These are phyloP conservation scores for Drosophila paulistorum DNA, from an alignment of 1,140 invertebrate genomes.

Conservation along the genomic window DNA sequence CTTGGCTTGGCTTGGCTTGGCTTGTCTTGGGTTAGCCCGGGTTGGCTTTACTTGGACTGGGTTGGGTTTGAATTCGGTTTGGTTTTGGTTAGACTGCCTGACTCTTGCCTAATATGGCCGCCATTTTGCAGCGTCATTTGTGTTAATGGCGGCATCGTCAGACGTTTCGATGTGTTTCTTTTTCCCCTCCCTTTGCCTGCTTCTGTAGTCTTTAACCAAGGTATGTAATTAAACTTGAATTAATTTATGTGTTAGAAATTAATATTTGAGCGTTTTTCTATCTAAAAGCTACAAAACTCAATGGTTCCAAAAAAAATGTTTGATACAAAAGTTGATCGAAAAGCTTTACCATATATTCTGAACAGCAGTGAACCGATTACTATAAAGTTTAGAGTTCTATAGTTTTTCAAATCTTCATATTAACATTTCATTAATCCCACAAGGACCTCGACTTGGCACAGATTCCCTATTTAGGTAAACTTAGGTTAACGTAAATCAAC, in stretches of 20 bases:
- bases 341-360: too few species aligned
- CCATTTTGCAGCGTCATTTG: conserved; percentile 81
- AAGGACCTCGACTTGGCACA: too few species aligned
- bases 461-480: too few species aligned
- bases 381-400: too few species aligned
- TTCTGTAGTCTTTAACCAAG: conserved; percentile 9
- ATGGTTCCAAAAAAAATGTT: background rate
- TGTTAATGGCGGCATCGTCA: conserved; percentile 71
- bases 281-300: background rate
- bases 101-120: conserved; percentile 73
- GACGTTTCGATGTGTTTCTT: conserved; percentile 29
- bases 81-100: conserved; percentile 28
- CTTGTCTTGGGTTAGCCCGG: conserved; percentile 45
- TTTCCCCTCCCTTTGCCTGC: conserved; percentile 19
- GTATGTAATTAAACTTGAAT: conserved; percentile 1
- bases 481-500: too few species aligned
- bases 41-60: conserved; percentile 31
- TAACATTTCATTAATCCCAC: too few species aligned
- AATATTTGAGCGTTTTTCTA: background rate
- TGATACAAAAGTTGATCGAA: too few species aligned
- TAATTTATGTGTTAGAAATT: conserved; percentile 7
- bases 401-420: too few species aligned
- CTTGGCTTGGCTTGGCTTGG: conserved; percentile 56
- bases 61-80: conserved; percentile 4
- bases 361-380: too few species aligned